These are phyloP conservation scores for Zygothrica quintamaculata DNA, from an alignment of 2,888 invertebrate genomes.

Conservation along the genomic window DNA sequence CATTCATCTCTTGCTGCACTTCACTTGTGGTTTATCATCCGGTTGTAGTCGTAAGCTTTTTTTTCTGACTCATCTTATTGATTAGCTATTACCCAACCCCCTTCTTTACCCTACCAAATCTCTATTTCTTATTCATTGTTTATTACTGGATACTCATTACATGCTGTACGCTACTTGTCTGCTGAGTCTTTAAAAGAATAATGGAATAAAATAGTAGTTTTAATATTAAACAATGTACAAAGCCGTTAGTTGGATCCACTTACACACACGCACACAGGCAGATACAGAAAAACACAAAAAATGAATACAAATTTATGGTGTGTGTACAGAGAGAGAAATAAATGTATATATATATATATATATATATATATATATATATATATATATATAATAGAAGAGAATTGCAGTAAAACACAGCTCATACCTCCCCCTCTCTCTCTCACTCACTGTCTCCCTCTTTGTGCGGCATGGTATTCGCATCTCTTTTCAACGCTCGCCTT, in stretches of 20 bases:
- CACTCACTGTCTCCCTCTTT: too few relatives aligned
- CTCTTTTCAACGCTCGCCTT: conserved; percentile 13
- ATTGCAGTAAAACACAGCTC: conserved; percentile 40
- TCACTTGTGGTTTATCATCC: too few relatives aligned
- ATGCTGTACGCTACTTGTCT: not conserved
- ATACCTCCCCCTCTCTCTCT: not conserved
- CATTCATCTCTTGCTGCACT: too few relatives aligned
- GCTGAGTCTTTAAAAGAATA: too few relatives aligned
- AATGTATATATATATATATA: too few relatives aligned
- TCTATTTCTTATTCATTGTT: not conserved
- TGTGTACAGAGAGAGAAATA: conserved; percentile 51
- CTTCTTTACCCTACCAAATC: too few relatives aligned
- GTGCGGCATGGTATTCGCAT: not conserved
- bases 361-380: too few relatives aligned
- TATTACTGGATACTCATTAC: not conserved
- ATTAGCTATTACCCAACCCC: too few relatives aligned
- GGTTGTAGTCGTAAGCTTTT: too few relatives aligned
- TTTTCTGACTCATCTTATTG: too few relatives aligned
- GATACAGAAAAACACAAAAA: not conserved
- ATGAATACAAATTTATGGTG: conserved; percentile 60
- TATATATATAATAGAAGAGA: too few relatives aligned
- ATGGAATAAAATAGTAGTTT: conserved; percentile 2
- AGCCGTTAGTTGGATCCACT: conserved; percentile 32
- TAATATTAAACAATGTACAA: conserved; percentile 20
- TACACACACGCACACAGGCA: conserved; percentile 7